These are phyloP conservation scores for Apodemia hepburni DNA, from an alignment of 2,888 invertebrate species.

Conservation along the genomic window DNA sequence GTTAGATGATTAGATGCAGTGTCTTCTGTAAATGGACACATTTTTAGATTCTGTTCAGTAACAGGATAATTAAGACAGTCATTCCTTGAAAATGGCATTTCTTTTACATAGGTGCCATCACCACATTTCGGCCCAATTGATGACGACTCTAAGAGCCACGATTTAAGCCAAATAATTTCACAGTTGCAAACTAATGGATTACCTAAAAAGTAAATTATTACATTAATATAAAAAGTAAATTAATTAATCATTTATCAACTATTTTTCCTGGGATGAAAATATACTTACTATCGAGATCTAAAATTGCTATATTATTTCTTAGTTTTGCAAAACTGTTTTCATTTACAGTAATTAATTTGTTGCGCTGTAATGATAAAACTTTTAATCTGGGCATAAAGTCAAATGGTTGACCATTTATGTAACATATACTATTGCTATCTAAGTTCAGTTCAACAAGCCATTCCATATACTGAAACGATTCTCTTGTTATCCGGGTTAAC, in stretches of 20 bases:
- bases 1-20: constrained; percentile 55
- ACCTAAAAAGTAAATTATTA: constrained; percentile 70
- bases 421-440: constrained; percentile 91
- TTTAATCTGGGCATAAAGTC: constrained; percentile 92
- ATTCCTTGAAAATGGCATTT: constrained; percentile 84
- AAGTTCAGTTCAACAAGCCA: constrained; percentile 93
- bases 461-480: constrained; percentile 86
- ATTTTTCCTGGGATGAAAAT: neutral
- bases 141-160: constrained; percentile 89
- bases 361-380: constrained; percentile 88
- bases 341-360: constrained; percentile 85
- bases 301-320: constrained; percentile 88
- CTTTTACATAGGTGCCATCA: constrained; percentile 88
- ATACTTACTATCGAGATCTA: constrained; percentile 89
- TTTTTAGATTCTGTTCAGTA: constrained; percentile 79
- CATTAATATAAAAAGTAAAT: neutral
- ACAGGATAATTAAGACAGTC: constrained; percentile 79
- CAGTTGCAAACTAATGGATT: constrained; percentile 93
- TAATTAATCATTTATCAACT: neutral
- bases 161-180: constrained; percentile 90
- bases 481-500: constrained; percentile 84
- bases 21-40: constrained; percentile 83
- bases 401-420: constrained; percentile 89
- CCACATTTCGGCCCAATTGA: constrained; percentile 88
- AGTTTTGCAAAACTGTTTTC: constrained; percentile 88